Evolutionary conservation across 2,888 invertebrate genomes (phyloP).

Genomic region (Cylloceria caligata): DNA sequence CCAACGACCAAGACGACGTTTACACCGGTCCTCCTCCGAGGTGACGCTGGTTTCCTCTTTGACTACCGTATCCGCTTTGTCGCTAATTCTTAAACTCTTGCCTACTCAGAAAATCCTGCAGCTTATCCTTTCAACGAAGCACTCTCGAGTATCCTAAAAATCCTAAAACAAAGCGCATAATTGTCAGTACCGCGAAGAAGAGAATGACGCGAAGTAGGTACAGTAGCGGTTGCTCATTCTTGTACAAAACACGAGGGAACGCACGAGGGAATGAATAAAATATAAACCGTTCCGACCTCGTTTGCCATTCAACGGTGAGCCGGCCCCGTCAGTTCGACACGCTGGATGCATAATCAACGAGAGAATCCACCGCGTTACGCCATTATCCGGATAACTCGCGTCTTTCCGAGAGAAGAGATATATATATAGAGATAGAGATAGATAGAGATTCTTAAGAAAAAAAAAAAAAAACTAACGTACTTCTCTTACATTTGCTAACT

Average conservation of each 20-base stretch:
- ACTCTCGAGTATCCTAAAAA: slow-evolving; percentile 7
- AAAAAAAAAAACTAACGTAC: too few species aligned
- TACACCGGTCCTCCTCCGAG: slow-evolving; percentile 33
- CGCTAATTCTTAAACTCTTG: slow-evolving; percentile 19
- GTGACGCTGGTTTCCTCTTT: slow-evolving; percentile 3
- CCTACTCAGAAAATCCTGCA: not conserved
- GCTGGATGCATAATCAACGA: slow-evolving; percentile 53
- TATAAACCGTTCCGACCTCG: slow-evolving; percentile 49
- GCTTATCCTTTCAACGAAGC: slow-evolving; percentile 19
- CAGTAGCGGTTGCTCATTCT: not conserved
- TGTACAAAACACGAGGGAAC: not conserved
- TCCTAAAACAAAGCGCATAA: not conserved
- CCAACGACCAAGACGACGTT: slow-evolving; percentile 68
- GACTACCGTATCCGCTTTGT: slow-evolving; percentile 8
- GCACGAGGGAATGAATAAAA: slow-evolving; percentile 44
- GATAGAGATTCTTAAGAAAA: too few species aligned
- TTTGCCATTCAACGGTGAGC: slow-evolving; percentile 49
- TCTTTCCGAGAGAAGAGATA: slow-evolving; percentile 5
- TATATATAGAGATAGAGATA: too few species aligned
- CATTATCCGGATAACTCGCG: slow-evolving; percentile 20
- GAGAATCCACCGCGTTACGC: slow-evolving; percentile 28
- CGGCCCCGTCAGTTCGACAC: slow-evolving; percentile 52
- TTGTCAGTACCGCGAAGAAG: not conserved
- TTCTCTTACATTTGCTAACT: not conserved
- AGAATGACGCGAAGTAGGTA: not conserved